Percentiles rank a stretch among this genome's conserved stretches.
Evolutionary conservation across 2,113 vertebrate genomes (phyloP).

Genomic region (Ahaetulla prasina): DNA sequence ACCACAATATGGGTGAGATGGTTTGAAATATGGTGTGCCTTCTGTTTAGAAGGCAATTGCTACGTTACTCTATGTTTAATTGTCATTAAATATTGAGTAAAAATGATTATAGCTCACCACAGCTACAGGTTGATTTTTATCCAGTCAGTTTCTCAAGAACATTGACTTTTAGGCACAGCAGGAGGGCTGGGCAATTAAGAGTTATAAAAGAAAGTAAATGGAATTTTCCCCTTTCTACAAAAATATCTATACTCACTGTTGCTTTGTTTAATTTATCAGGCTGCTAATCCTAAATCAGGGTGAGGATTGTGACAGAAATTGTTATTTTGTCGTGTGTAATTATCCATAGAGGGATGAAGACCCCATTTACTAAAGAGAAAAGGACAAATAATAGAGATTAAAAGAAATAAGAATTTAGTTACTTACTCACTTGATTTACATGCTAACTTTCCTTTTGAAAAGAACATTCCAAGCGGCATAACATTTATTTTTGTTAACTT

Average conservation of each 20-base stretch:
- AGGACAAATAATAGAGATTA: background rate
- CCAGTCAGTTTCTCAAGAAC: background rate
- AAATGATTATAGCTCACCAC: constrained; percentile 1
- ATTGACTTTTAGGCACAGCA: background rate
- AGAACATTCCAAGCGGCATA: background rate
- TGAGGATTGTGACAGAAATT: background rate
- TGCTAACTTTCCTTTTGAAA: background rate
- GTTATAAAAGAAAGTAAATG: background rate
- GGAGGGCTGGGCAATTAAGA: background rate
- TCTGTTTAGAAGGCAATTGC: background rate
- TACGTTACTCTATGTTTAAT: background rate
- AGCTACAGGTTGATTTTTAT: background rate
- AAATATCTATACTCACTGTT: background rate
- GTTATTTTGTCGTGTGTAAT: background rate
- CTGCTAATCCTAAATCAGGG: background rate
- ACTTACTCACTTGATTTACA: background rate
- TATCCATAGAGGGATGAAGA: background rate
- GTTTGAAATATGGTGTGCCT: background rate
- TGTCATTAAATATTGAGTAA: background rate
- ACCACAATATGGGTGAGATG: background rate
- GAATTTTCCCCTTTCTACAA: background rate
- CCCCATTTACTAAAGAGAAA: background rate
- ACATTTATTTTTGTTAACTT: background rate
- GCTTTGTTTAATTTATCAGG: background rate
- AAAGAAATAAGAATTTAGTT: background rate